These are phyloP conservation scores for Macrochelys suwanniensis DNA, from an alignment of 2,797 vertebrate genomes.

Conservation along the genomic window DNA sequence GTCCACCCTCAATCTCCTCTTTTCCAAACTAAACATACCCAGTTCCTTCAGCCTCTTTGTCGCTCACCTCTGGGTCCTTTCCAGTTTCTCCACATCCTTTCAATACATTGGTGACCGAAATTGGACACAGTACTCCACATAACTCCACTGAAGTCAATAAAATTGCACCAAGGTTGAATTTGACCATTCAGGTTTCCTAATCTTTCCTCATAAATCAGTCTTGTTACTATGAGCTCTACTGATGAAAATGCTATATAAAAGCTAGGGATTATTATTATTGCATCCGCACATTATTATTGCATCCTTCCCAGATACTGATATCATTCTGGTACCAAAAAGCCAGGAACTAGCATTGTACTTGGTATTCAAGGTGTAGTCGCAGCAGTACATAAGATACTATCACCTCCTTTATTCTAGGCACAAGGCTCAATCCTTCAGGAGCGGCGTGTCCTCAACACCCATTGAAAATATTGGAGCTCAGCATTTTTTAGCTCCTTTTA, in stretches of 20 bases:
- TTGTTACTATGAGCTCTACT: neutral
- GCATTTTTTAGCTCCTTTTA: neutral
- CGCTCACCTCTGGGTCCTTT: neutral
- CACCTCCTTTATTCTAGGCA: neutral
- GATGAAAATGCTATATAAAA: neutral
- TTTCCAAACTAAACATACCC: neutral
- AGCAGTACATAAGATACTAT: neutral
- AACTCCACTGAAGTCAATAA: slow-evolving; percentile 29
- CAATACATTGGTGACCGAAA: neutral
- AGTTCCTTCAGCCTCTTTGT: neutral
- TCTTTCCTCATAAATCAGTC: neutral
- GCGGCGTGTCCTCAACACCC: neutral
- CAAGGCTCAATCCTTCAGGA: neutral
- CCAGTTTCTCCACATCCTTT: neutral
- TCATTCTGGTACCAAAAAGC: neutral
- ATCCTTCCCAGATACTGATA: neutral
- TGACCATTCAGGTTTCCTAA: slow-evolving; percentile 51
- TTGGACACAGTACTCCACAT: neutral
- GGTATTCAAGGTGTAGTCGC: fast-evolving
- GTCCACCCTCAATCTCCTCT: neutral
- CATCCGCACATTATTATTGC: neutral
- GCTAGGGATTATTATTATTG: neutral
- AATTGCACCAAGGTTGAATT: slow-evolving; percentile 40
- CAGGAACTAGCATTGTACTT: neutral
- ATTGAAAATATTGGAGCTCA: neutral